Conservation (phyloP, 2,797 vertebrate species). For the Cyclopterus lumpus region DNA sequence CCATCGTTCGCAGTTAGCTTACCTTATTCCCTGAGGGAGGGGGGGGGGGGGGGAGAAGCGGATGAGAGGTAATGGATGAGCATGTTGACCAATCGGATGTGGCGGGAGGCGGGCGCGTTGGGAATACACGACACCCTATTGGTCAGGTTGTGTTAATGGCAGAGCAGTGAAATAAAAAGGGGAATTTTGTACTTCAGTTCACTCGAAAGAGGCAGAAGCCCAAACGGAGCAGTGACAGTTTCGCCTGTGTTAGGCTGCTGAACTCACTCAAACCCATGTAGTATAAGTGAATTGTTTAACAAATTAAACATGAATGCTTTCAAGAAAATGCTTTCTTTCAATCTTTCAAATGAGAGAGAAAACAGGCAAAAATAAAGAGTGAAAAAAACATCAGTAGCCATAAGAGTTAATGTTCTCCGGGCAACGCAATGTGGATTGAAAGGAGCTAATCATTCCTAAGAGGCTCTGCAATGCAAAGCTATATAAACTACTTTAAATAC, state of each 20-base stretch:
- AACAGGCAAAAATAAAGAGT: neutral
- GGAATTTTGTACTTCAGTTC: constrained; percentile 18
- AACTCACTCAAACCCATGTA: neutral
- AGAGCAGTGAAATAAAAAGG: constrained; percentile 18
- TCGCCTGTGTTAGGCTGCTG: neutral
- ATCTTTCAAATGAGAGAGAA: neutral
- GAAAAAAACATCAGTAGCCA: neutral
- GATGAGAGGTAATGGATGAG: constrained; percentile 64
- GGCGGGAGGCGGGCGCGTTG: constrained; percentile 50
- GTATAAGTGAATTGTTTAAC: neutral
- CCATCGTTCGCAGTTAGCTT: constrained; percentile 36
- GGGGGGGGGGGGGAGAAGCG: constrained; percentile 36
- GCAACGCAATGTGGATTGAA: constrained; percentile 59
- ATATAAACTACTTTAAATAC: constrained; percentile 67
- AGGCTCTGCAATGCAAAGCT: constrained; percentile 69
- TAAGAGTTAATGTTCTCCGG: constrained; percentile 56
- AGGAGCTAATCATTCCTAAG: constrained; percentile 73
- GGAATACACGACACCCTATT: constrained; percentile 49
- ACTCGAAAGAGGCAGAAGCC: neutral
- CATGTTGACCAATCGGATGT: constrained; percentile 63
- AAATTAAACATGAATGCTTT: neutral
- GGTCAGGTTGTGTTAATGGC: constrained; percentile 32
- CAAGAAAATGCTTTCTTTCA: neutral
- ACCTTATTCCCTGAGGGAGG: constrained; percentile 57
- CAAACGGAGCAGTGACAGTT: neutral